A percentile compares a stretch with the other conserved stretches of the same genome.
These are phyloP conservation scores for Liodrosophila aerea DNA, from an alignment of 2,888 invertebrate species.

Conservation along the genomic window DNA sequence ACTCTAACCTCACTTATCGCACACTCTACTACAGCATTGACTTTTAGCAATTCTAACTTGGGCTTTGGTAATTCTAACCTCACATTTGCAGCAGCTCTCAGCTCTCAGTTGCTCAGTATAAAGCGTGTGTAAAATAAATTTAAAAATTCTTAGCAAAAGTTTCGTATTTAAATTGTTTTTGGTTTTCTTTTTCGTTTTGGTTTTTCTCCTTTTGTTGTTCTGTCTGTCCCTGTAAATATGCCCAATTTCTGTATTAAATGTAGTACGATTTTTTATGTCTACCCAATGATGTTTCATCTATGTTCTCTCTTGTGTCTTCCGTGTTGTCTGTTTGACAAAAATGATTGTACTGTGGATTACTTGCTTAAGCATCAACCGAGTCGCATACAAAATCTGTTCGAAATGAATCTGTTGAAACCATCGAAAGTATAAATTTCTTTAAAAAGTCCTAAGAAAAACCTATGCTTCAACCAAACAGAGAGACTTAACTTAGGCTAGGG, in stretches of 20 bases:
- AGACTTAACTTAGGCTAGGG: slow-evolving; percentile 62
- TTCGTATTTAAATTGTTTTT: slow-evolving; percentile 22
- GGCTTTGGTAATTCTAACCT: slow-evolving; percentile 9
- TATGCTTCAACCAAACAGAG: slow-evolving; percentile 19
- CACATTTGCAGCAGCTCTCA: slow-evolving; percentile 15
- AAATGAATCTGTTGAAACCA: slow-evolving; percentile 64
- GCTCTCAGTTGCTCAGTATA: slow-evolving; percentile 24
- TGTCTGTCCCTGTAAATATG: slow-evolving; percentile 66
- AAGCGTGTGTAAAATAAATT: slow-evolving; percentile 66
- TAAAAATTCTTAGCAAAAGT: slow-evolving; percentile 69
- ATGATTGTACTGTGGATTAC: slow-evolving; percentile 75
- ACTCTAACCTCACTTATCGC: slow-evolving; percentile 11
- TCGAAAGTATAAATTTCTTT: slow-evolving; percentile 50
- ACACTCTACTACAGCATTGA: too few species aligned
- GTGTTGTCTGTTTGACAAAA: slow-evolving; percentile 74
- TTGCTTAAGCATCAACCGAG: slow-evolving; percentile 70
- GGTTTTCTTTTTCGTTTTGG: slow-evolving; percentile 9
- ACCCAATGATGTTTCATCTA: slow-evolving; percentile 11
- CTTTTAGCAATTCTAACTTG: slow-evolving; percentile 10
- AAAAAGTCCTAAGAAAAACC: slow-evolving; percentile 25
- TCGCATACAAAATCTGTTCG: slow-evolving; percentile 40
- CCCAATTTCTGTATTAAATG: slow-evolving; percentile 17
- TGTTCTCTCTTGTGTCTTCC: slow-evolving; percentile 15
- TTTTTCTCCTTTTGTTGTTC: slow-evolving; percentile 11
- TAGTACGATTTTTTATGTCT: slow-evolving; percentile 15